phyloP scores from a whole-genome alignment of 23 tunicate genomes.

The Trididemnum clinides region DNA sequence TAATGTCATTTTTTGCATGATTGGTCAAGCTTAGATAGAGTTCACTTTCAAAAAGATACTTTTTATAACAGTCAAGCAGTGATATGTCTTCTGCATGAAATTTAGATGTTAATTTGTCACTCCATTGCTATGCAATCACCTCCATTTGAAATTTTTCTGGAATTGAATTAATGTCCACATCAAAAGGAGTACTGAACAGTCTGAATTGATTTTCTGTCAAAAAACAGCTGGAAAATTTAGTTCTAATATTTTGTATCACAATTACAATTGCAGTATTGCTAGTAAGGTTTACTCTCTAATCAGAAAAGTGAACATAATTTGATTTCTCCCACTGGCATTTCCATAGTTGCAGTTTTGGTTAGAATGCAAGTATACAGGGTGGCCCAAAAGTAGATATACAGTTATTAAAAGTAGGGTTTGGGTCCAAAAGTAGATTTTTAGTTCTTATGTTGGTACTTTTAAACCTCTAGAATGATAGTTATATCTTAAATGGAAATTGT shows the following conservation, averaged over 20 bases:
- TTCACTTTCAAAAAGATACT: not conserved
- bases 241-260: constrained; percentile 31
- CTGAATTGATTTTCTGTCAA: constrained; percentile 21
- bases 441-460: too few relatives aligned
- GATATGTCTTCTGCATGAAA: too few relatives aligned
- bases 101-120: too few relatives aligned
- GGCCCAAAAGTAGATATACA: too few relatives aligned
- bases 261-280: constrained; percentile 19
- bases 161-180: too few relatives aligned
- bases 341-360: constrained; percentile 60
- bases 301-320: constrained; percentile 49
- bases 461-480: too few relatives aligned
- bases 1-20: constrained; percentile 41
- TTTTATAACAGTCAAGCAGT: constrained; percentile 14
- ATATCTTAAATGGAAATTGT: too few relatives aligned
- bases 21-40: constrained; percentile 17
- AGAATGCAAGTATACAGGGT: too few relatives aligned
- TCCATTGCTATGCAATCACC: constrained; percentile 41
- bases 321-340: constrained; percentile 27
- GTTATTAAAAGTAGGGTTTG: too few relatives aligned
- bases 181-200: constrained; percentile 47
- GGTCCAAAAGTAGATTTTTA: too few relatives aligned
- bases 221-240: constrained; percentile 20
- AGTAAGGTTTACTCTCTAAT: constrained; percentile 38
- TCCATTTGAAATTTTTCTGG: constrained; percentile 53